Percentiles rank a stretch among this genome's conserved stretches.
Conservation (phyloP, 2,113 vertebrate genomes). For the Excalfactoria chinensis region DNA sequence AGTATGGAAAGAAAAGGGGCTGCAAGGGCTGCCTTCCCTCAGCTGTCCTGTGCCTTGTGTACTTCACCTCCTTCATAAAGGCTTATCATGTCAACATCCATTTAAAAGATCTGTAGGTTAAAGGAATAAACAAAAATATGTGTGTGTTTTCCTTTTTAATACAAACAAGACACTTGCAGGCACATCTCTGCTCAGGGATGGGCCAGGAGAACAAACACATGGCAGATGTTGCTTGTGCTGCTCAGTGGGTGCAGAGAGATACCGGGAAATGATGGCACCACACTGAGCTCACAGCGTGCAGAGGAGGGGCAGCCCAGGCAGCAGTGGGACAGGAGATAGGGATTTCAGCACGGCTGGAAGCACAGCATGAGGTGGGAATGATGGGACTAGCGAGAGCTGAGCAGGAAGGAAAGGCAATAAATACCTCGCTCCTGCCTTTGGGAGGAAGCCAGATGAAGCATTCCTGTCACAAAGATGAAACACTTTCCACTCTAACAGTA, state of each 20-base stretch:
- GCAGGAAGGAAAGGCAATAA: conserved; percentile 62
- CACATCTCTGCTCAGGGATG: rapidly evolving
- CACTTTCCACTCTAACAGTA: conserved; percentile 1
- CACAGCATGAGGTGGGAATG: rapidly evolving
- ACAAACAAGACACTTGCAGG: not conserved
- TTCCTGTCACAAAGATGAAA: not conserved
- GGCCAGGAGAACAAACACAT: not conserved
- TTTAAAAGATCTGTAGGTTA: not conserved
- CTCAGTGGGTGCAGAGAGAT: not conserved
- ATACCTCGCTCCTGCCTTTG: not conserved
- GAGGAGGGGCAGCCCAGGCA: not conserved
- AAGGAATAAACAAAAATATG: not conserved
- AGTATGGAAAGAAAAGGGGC: rapidly evolving
- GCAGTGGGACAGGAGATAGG: not conserved
- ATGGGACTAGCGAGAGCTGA: not conserved
- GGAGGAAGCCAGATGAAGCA: conserved; percentile 36
- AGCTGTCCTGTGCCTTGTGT: not conserved
- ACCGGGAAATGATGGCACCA: not conserved
- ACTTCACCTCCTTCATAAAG: not conserved
- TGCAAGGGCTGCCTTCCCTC: not conserved
- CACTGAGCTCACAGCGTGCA: rapidly evolving
- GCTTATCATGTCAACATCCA: not conserved
- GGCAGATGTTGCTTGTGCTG: not conserved
- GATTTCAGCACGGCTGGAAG: not conserved
- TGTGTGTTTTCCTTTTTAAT: not conserved